Conservation (phyloP, 2,113 vertebrate genomes). For the Cynoglossus semilaevis region DNA sequence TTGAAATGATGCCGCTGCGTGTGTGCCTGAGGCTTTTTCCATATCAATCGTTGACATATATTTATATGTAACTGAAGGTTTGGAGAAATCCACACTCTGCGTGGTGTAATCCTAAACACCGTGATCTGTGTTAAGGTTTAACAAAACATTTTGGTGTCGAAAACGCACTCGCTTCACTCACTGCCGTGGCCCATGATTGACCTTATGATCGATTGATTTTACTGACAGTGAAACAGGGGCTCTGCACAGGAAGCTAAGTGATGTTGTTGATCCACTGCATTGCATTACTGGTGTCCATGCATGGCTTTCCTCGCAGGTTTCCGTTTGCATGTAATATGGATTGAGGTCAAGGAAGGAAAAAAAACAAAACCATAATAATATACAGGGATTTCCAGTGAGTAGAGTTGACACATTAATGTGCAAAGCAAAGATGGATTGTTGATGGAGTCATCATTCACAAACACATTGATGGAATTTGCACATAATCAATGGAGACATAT, state of each 20-base stretch:
- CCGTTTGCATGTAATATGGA: not conserved
- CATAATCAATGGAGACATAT: too few relatives aligned
- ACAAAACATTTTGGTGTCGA: constrained; percentile 6
- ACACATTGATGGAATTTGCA: constrained; percentile 12
- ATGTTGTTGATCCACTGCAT: constrained; percentile 20
- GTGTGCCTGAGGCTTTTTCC: constrained; percentile 6
- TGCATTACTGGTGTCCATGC: constrained; percentile 27
- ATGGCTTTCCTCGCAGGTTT: constrained; percentile 6
- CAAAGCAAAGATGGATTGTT: not conserved
- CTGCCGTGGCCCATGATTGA: constrained; percentile 14
- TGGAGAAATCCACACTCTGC: not conserved
- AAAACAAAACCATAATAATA: not conserved
- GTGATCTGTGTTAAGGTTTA: constrained; percentile 6
- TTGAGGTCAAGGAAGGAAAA: not conserved
- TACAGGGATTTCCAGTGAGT: not conserved
- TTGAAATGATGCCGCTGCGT: constrained; percentile 19
- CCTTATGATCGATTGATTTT: constrained; percentile 59
- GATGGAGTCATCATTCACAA: constrained; percentile 4
- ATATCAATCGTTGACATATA: too few relatives aligned
- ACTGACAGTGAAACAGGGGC: constrained; percentile 32
- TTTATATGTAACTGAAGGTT: not conserved
- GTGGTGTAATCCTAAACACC: constrained; percentile 1
- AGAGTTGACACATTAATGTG: not conserved
- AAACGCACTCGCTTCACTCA: constrained; percentile 16
- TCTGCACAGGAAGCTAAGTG: constrained; percentile 42